Percentiles rank a stretch among this genome's conserved stretches.
These are phyloP conservation scores for Lophochroa leadbeateri DNA, from an alignment of 2,113 vertebrate species.

Conservation along the genomic window DNA sequence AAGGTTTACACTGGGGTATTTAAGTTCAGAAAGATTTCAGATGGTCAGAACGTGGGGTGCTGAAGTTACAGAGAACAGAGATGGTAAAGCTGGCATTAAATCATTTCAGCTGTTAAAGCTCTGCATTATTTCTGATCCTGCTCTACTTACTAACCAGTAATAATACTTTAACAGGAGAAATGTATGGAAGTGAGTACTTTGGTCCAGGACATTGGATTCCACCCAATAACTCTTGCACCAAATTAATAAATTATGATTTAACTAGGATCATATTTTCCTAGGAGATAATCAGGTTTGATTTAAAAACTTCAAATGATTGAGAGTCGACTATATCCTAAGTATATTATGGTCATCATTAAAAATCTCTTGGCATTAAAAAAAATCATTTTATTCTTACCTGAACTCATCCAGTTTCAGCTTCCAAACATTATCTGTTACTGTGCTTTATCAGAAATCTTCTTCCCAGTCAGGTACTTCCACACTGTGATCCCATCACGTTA, in stretches of 20 bases:
- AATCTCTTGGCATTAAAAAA: background rate
- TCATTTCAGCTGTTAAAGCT: background rate
- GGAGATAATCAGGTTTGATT: constrained; percentile 59
- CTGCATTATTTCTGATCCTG: constrained; percentile 18
- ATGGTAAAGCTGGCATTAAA: background rate
- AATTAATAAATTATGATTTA: constrained; percentile 54
- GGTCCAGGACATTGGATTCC: constrained; percentile 51
- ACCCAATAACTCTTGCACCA: constrained; percentile 28
- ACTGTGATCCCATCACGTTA: background rate
- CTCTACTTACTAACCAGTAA: constrained; percentile 41
- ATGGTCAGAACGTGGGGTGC: background rate
- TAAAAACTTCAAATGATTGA: constrained; percentile 62
- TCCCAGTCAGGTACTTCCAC: background rate
- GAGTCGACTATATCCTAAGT: constrained; percentile 11
- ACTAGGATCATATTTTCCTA: constrained; percentile 49
- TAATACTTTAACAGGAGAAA: constrained; percentile 26
- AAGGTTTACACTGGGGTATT: background rate
- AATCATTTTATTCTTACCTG: constrained; percentile 15
- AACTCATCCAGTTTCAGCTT: background rate
- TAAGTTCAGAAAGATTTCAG: background rate
- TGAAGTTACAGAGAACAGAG: background rate
- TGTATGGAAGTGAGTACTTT: constrained; percentile 9
- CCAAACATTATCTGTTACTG: background rate
- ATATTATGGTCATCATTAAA: constrained; percentile 38
- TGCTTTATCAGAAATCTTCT: background rate